Base-by-base conservation (phyloP, 2,797 vertebrate species). In the Girardinus metallicus region DNA sequence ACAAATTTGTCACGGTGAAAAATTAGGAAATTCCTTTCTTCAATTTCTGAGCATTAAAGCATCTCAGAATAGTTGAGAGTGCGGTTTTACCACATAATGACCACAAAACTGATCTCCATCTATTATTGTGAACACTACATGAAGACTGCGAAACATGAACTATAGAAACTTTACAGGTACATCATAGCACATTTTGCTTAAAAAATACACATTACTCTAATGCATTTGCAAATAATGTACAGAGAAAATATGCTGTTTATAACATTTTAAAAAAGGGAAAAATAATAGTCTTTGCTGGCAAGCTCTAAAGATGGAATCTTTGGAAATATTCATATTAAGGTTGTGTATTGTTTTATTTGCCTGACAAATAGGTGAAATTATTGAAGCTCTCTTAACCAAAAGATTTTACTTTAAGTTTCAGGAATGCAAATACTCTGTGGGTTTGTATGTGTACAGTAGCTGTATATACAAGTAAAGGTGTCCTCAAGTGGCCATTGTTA, bases 381-480 rank as follows among this genome's bases (percentile, higher is more conserved):
- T 91, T 95, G 93, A 94, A 92, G 94, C 83, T 93, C 88, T 90
- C 85, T 88, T 93, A 93, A 94, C 94, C 94, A 95, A 94, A 94
- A 90, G 76, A 90, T 91, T 92, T 94, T 92, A 90, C 88, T 77
- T 91, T 89, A 92, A 86, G 79, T 91, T 92, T 86, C 87, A 93
- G 93, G 91, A 94, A 94, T 94, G 93, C 93, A 95, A 95, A 93
- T 91, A 92, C 74, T 83, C 82, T 92, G 91, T 94, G 92, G 93
- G 84, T 93, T 95, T 94, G 92, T 92, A 92, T 91, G 93, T 95
- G 93, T 95, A 95, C 78, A 87, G 92, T 94, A 95, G 87, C 76
- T 95, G 95, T 96, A 95, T 91, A 95, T 95, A 96, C 76, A 89
- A 95, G 95, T 95, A 95, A 95, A 95, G 85, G 85, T 95, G 93